Base-by-base conservation (phyloP, 2,113 vertebrate species). In the Hirundichthys speculiger region DNA sequence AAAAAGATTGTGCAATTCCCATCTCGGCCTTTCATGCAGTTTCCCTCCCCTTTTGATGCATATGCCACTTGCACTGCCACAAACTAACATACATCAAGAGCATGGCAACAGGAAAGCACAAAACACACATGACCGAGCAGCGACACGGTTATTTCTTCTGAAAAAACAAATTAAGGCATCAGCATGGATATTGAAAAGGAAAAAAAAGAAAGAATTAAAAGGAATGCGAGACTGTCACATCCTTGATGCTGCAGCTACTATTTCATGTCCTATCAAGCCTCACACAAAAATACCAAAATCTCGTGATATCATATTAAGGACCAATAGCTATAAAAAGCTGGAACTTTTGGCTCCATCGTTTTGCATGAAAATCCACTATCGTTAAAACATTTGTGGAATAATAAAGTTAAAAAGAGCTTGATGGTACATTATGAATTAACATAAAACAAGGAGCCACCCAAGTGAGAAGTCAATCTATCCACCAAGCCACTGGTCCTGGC, bases 1-100 rank as follows among this genome's bases (percentile, higher is more conserved):
- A 22, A 56, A 57, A 66, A 3, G 61, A 83, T 77, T 61, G n/a
- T 13, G 61, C 72, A 62, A 66, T 64, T 48, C 9, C 21, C 6
- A 13, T 56, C 62, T 59, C 19, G 16, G 47, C 55, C 49, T 66
- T 49, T 40, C 0, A n/a, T 38, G 40, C 55, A 24, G 65, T 48
- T 73, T 71, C 40, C 58, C 62, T 62, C 60, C 34, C 25, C 25
- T 27, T 63, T 27, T 51, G 64, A 73, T 24, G 20, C 45, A 56
- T 64, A 49, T 21, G 56, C 55, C 61, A 16, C 53, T 45, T 15
- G 22, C 54, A 42, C 47, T 21, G 40, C 12, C 41, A 41, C 15
- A 58, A 27, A 57, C 19, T 13, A 46, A 58, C 46, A 66, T 57
- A 53, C 34, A 24, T 14, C 16, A 27, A 63, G 30, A 54, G 16